Percentiles rank a stretch among this genome's conserved stretches.
These are phyloP conservation scores for Parotia lawesii DNA, from an alignment of 2,113 vertebrate genomes.

Conservation along the genomic window DNA sequence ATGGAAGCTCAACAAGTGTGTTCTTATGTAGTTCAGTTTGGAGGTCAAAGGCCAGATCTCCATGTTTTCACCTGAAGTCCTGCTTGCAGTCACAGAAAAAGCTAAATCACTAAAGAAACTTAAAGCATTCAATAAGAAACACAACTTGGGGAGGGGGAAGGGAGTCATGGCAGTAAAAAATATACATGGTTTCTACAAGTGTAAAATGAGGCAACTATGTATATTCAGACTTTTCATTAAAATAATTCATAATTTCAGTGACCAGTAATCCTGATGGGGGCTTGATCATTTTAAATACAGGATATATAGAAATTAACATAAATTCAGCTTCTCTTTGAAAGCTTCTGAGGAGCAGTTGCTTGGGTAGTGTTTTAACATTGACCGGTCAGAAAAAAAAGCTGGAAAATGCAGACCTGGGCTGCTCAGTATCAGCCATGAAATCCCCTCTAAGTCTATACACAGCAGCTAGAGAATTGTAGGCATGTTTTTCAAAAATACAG, in stretches of 20 bases:
- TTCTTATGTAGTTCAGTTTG: background rate
- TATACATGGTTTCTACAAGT: background rate
- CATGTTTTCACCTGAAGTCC: background rate
- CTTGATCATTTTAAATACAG: background rate
- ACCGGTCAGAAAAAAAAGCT: background rate
- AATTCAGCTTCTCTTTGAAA: background rate
- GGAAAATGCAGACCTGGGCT: background rate
- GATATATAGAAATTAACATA: background rate
- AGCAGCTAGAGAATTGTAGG: background rate
- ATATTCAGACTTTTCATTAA: background rate
- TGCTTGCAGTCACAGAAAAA: background rate
- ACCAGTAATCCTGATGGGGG: background rate
- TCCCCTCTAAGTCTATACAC: background rate
- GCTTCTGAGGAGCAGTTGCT: background rate
- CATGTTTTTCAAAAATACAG: background rate
- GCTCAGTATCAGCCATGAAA: background rate
- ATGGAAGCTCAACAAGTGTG: background rate
- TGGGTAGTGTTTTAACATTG: background rate
- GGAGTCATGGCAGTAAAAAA: background rate
- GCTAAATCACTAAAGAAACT: background rate
- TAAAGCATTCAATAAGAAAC: background rate
- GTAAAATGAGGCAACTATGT: background rate
- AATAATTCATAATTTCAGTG: background rate
- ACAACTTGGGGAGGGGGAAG: background rate
- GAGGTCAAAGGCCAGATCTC: background rate